Evolutionary conservation across 92 coral and sea anemone genomes (phyloP), one percentile per base, ranked within the genome.

Genomic region (Epizoanthus fatuus): DNA sequence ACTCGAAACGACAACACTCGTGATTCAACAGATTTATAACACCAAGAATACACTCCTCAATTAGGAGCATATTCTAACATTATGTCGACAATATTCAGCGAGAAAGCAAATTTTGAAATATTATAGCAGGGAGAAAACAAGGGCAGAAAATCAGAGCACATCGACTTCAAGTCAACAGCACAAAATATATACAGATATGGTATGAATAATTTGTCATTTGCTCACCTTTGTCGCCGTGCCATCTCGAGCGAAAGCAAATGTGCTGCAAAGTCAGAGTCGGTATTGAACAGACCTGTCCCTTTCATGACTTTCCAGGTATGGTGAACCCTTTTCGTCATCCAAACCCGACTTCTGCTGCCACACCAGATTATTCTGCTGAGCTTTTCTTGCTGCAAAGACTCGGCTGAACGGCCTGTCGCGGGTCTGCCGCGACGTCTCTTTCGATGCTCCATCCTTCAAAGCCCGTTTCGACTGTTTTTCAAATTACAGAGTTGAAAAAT

Each of bases 201-300:
- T 4, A 29, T 15, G 13, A 74, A 53, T 12, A 11, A 53, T 19
- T 74, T 4, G 49, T 22, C 39, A 12, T 38, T 49, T 57, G 42
- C 39, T 32, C 84, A 73, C 63, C 63, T 73, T 32, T 73, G 81
- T 49, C 56, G 9, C 20, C 81, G 10, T 25, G 81, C 29, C 81
- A 75, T 75, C 45, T 75, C 81, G 49, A 75, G 65, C 4, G 49
- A 53, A 55, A 75, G 65, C 47, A 75, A 55, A 75, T 75, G 47
- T 0, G 80, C 40, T 54, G 60, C 35, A 29, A 72, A 72, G 13
- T 72, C 62, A 1, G 42, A 72, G 59, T 72, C 79, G 25, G 79
- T 72, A 60, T 72, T 72, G 6, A 72, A 51, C 59, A 72, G 29
- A n/a, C 62, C 37, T 40, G 40, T 49, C 6, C 62, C 79, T 72